Evolutionary conservation across 2,888 invertebrate genomes (phyloP).

Genomic region (Lithophane semibrunnea): DNA sequence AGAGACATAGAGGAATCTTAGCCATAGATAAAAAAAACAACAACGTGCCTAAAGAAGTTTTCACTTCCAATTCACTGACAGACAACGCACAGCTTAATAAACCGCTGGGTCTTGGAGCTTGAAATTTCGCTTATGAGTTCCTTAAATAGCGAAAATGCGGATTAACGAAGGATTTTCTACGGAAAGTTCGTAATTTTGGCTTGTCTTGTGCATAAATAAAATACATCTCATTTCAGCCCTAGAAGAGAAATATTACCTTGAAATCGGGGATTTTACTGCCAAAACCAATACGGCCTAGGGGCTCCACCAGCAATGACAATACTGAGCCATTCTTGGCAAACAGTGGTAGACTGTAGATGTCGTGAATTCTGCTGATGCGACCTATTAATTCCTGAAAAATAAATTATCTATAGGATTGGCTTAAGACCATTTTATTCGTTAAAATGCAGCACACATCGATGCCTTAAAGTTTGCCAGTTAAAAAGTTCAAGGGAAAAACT

Average conservation of each 20-base stretch:
- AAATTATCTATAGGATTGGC: background rate
- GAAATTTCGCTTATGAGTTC: background rate
- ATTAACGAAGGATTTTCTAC: background rate
- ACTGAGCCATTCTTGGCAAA: constrained; percentile 80
- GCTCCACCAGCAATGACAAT: constrained; percentile 92
- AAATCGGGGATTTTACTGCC: constrained; percentile 89
- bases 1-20: too few species aligned
- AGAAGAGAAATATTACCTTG: constrained; percentile 76
- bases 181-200: background rate
- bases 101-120: background rate
- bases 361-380: constrained; percentile 87
- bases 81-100: too few species aligned
- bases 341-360: constrained; percentile 83
- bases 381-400: constrained; percentile 83
- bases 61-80: too few species aligned
- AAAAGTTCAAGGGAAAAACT: background rate
- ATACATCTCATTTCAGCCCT: background rate
- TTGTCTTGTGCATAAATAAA: background rate
- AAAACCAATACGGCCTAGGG: constrained; percentile 95
- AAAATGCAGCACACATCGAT: background rate
- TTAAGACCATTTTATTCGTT: too few species aligned
- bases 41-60: too few species aligned
- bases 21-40: too few species aligned
- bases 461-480: background rate
- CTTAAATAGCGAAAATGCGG: too few species aligned